phyloP scores from a whole-genome alignment of 1,140 invertebrate species.

The Heliconius hermathena region DNA sequence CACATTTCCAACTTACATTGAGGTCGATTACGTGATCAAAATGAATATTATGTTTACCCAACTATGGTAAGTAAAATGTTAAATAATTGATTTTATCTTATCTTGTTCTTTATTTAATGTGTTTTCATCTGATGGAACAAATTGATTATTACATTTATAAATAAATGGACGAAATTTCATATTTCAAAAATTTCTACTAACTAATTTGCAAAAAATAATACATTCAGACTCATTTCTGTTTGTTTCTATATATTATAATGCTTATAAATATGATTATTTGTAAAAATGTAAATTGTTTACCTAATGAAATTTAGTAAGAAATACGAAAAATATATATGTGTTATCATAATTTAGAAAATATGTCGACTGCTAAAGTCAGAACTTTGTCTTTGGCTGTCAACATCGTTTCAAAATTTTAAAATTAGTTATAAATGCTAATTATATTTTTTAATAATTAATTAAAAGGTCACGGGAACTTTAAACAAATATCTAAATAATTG shows the following conservation, averaged over 20 bases:
- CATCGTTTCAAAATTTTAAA: not conserved
- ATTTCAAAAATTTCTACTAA: not conserved
- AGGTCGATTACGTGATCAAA: conserved; percentile 51
- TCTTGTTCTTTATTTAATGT: conserved; percentile 16
- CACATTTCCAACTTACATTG: conserved; percentile 41
- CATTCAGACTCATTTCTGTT: too few relatives aligned
- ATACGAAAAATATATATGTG: too few relatives aligned
- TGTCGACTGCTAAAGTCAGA: not conserved
- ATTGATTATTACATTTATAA: conserved; percentile 10
- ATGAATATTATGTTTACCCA: conserved; percentile 46
- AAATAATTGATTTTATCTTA: conserved; percentile 42
- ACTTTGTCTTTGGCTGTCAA: not conserved
- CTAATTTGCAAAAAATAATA: too few relatives aligned
- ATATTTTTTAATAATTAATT: not conserved
- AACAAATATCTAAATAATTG: not conserved
- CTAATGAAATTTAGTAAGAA: not conserved
- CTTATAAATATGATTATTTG: too few relatives aligned
- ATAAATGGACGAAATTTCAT: not conserved
- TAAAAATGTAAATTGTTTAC: not conserved
- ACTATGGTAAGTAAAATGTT: conserved; percentile 36
- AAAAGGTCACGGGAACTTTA: not conserved
- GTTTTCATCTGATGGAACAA: conserved; percentile 13
- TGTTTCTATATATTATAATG: too few relatives aligned
- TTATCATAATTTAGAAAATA: too few relatives aligned
- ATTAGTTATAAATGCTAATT: conserved; percentile 3